A percentile compares a stretch with the other conserved stretches of the same genome.
Evolutionary conservation across 2,113 vertebrate genomes (phyloP).

Genomic region (Nansenia antarctica): DNA sequence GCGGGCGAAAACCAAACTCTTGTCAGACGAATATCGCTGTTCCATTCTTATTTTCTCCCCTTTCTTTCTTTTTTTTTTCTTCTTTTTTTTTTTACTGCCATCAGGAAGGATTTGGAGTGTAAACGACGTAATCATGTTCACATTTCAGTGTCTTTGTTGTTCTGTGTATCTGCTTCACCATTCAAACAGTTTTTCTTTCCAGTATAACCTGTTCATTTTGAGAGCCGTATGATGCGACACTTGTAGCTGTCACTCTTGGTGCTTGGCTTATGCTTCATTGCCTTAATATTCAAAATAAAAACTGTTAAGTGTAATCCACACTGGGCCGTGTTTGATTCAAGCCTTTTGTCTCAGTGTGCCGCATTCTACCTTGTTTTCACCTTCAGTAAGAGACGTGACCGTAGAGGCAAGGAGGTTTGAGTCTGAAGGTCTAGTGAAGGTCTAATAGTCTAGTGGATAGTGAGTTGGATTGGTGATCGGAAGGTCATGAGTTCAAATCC

Average conservation of each 20-base stretch:
- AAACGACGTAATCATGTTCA: constrained; percentile 68
- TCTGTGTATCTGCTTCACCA: constrained; percentile 62
- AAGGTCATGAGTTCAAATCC: no score
- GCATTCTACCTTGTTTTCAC: background rate
- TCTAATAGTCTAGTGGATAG: no score
- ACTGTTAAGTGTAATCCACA: constrained; percentile 77
- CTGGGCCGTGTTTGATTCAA: constrained; percentile 48
- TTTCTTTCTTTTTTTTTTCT: constrained; percentile 27
- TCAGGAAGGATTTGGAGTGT: constrained; percentile 66
- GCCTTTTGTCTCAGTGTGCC: background rate
- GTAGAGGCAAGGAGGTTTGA: no score
- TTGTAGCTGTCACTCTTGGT: constrained; percentile 81
- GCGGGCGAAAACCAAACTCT: constrained; percentile 45
- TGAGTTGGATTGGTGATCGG: no score
- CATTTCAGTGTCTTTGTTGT: constrained; percentile 65
- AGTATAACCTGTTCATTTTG: constrained; percentile 72
- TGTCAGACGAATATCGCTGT: constrained; percentile 54
- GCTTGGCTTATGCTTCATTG: constrained; percentile 82
- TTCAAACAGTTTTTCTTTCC: constrained; percentile 61
- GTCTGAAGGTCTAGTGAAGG: no score
- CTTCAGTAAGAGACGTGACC: background rate
- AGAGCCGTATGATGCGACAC: constrained; percentile 74
- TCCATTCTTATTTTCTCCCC: constrained; percentile 46
- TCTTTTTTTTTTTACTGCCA: constrained; percentile 43
- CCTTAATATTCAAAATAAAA: constrained; percentile 86